Percentiles rank a stretch among this genome's conserved stretches.
Evolutionary conservation across 2,797 vertebrate genomes (phyloP).

Genomic region (Lacerta bilineata): DNA sequence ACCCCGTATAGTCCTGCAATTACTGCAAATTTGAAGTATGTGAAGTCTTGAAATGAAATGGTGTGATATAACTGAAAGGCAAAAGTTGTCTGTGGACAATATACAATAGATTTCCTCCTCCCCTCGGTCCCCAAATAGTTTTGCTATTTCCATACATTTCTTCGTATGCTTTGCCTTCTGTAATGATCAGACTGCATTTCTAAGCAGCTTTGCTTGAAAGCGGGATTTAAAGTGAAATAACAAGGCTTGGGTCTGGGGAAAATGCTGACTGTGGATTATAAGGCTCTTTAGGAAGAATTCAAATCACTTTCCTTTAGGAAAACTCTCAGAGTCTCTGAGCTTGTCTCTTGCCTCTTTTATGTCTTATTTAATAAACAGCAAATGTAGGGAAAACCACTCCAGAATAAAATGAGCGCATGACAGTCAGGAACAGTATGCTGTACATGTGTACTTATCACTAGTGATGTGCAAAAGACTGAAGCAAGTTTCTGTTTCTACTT

Average conservation of each 20-base stretch:
- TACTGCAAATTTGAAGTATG: neutral
- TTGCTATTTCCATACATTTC: neutral
- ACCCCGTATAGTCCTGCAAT: neutral
- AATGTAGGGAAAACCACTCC: neutral
- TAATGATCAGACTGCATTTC: constrained; percentile 20
- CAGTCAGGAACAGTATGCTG: neutral
- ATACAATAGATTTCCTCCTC: neutral
- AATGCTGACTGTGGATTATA: constrained; percentile 2
- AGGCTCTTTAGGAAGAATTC: constrained; percentile 1
- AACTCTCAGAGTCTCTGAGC: neutral
- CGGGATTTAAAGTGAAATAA: constrained; percentile 15
- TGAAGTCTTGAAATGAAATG: constrained; percentile 6
- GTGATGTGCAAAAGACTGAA: neutral
- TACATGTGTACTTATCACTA: neutral
- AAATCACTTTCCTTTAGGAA: constrained; percentile 8
- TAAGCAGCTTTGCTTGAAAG: constrained; percentile 16
- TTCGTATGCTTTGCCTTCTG: constrained; percentile 5
- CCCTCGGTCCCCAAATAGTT: neutral
- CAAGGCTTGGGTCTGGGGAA: neutral
- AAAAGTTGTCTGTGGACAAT: neutral
- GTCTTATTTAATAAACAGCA: constrained; percentile 22
- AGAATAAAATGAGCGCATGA: neutral
- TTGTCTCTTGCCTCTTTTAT: constrained; percentile 19
- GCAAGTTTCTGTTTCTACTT: neutral
- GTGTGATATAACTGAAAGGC: constrained; percentile 3